A percentile compares a stretch with the other conserved stretches of the same genome.
Conservation (phyloP, 1,140 invertebrate species). For the Drosophila fuyamai region DNA sequence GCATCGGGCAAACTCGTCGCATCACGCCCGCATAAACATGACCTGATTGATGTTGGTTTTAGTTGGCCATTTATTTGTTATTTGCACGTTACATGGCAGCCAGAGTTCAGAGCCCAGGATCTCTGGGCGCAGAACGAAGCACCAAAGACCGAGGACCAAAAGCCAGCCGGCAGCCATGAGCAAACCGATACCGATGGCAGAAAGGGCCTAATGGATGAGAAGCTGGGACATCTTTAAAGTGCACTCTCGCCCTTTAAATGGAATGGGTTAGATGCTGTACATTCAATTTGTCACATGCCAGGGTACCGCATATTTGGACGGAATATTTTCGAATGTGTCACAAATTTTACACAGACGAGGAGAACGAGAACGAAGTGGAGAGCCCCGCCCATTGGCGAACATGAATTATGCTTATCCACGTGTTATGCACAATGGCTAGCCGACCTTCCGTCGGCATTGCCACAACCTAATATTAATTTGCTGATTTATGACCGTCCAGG, state of each 20-base stretch:
- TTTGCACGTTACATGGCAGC: conserved; percentile 55
- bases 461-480: conserved; percentile 72
- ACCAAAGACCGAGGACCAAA: background rate
- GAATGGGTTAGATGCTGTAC: conserved; percentile 12
- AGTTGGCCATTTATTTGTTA: conserved; percentile 67
- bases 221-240: conserved; percentile 35
- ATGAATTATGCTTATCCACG: conserved; percentile 63
- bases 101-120: background rate
- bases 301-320: conserved; percentile 38
- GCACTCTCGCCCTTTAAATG: conserved; percentile 21
- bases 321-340: conserved; percentile 59
- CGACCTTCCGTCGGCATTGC: conserved; percentile 37
- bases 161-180: conserved; percentile 8
- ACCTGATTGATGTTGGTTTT: conserved; percentile 71
- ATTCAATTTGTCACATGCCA: conserved; percentile 36
- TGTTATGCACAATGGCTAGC: conserved; percentile 52
- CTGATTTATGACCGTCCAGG: conserved; percentile 68
- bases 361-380: background rate
- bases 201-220: conserved; percentile 24
- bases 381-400: conserved; percentile 22
- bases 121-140: background rate
- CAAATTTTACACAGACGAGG: conserved; percentile 37
- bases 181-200: conserved; percentile 9
- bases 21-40: conserved; percentile 64
- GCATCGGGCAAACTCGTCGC: conserved; percentile 1